Base-by-base conservation (phyloP, 2,888 invertebrate species). In the Idaea aversata region DNA sequence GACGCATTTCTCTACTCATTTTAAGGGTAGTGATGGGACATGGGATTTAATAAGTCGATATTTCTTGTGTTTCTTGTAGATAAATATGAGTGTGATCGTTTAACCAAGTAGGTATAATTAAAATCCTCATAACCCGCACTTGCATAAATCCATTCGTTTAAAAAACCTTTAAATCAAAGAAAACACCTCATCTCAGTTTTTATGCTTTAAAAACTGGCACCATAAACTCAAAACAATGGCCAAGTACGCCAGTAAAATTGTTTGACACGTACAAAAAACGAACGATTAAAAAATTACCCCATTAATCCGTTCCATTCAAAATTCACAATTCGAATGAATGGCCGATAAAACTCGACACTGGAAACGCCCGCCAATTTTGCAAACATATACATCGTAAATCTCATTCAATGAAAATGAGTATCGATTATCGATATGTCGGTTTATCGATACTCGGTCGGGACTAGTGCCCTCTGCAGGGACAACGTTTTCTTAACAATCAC, bases 361-460 rank as follows among this genome's bases (percentile, higher is more conserved):
- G 86, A 83, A 80, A 82, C 86, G 85, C 84, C 83, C 84, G 83
- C 85, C 87, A 88, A 88, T 89, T 88, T 85, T 81, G 84, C 85
- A 82, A 85, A 83, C 88, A 84, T 86, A 89, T 88, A 88, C 89
- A 88, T 89, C 88, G 87, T 91, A 91, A 91, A 90, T 90, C 85
- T 87, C 85, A 86, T 86, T 85, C 81, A 87, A 86, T 87, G 87
- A 87, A 88, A 87, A 85, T 86, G 84, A 83, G 85, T 87, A 89
- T 87, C 86, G 89, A 87, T 86, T 83, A 80, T 85, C 83, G 87
- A 88, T 87, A 86, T 85, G 81, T 84, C 76, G 77, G 80, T 86
- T 86, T 82, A 87, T 83, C 84, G 82, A 83, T 82, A 82, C 83
- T 84, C 85, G 82, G 85, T 86, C 74, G 73, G 78, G 72, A 70